These are phyloP conservation scores for Meda fulgida DNA, from an alignment of 2,797 vertebrate species.

Conservation along the genomic window DNA sequence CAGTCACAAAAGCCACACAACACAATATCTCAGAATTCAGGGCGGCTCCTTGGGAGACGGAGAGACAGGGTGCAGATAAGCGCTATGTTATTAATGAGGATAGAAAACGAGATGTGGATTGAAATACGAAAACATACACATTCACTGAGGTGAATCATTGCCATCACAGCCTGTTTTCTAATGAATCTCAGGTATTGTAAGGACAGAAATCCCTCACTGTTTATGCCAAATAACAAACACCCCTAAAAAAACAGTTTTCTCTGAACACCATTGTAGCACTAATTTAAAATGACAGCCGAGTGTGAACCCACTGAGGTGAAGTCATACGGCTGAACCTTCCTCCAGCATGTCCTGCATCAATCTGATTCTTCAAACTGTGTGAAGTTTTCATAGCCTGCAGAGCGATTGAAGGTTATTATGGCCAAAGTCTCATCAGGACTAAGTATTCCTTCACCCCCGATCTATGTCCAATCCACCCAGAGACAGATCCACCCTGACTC, in stretches of 20 bases:
- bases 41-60: slow-evolving; percentile 18
- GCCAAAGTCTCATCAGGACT: slow-evolving; percentile 45
- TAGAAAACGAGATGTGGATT: slow-evolving; percentile 14
- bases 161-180: neutral
- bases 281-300: slow-evolving; percentile 42
- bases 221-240: slow-evolving; percentile 23
- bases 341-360: slow-evolving; percentile 17
- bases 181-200: slow-evolving; percentile 14
- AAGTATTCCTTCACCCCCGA: slow-evolving; percentile 4
- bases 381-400: slow-evolving; percentile 47
- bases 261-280: slow-evolving; percentile 31
- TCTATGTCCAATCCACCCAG: slow-evolving; percentile 14
- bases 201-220: neutral
- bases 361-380: slow-evolving; percentile 16
- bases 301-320: slow-evolving; percentile 41
- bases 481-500: slow-evolving; percentile 18
- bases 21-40: slow-evolving; percentile 37
- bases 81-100: slow-evolving; percentile 17
- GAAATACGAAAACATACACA: neutral
- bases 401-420: slow-evolving; percentile 52
- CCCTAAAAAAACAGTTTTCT: slow-evolving; percentile 27
- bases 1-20: slow-evolving; percentile 6
- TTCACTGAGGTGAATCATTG: slow-evolving; percentile 25
- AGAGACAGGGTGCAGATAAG: slow-evolving; percentile 24
- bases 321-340: slow-evolving; percentile 21